These are phyloP conservation scores for Brachionichthys hirsutus DNA, from an alignment of 2,113 vertebrate species.

Conservation along the genomic window DNA sequence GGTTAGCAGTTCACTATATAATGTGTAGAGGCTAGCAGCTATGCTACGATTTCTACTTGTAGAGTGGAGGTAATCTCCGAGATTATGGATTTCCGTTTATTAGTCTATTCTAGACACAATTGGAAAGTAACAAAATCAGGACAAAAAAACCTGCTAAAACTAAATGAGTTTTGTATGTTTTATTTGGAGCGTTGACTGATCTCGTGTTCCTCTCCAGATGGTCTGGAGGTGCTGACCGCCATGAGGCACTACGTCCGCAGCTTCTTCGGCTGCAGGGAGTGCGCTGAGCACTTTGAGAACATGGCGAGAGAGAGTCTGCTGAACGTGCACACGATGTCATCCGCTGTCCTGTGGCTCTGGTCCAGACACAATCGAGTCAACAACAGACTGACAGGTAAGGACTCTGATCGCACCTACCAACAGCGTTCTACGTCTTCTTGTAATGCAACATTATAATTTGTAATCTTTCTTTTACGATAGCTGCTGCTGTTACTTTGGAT, in stretches of 20 bases:
- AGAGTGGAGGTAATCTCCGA: neutral
- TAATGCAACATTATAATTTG: no score
- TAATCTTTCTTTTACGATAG: no score
- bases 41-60: neutral
- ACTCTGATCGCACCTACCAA: no score
- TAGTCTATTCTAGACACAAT: neutral
- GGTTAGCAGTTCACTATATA: neutral
- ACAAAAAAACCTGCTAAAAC: no score
- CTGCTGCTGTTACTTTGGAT: no score
- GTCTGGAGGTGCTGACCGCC: conserved; percentile 81
- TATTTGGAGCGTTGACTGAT: neutral
- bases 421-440: no score
- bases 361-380: conserved; percentile 89
- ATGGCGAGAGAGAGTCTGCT: conserved; percentile 83
- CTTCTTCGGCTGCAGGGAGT: conserved; percentile 89
- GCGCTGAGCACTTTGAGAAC: conserved; percentile 86
- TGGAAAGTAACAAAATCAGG: neutral
- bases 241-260: conserved; percentile 81
- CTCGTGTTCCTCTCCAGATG: conserved; percentile 56
- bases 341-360: conserved; percentile 88
- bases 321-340: conserved; percentile 48
- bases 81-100: neutral
- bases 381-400: conserved; percentile 87
- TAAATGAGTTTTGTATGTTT: no score
- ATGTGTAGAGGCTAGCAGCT: conserved; percentile 7